Base-by-base conservation (phyloP, 2,113 vertebrate genomes). In the Clinocottus analis region DNA sequence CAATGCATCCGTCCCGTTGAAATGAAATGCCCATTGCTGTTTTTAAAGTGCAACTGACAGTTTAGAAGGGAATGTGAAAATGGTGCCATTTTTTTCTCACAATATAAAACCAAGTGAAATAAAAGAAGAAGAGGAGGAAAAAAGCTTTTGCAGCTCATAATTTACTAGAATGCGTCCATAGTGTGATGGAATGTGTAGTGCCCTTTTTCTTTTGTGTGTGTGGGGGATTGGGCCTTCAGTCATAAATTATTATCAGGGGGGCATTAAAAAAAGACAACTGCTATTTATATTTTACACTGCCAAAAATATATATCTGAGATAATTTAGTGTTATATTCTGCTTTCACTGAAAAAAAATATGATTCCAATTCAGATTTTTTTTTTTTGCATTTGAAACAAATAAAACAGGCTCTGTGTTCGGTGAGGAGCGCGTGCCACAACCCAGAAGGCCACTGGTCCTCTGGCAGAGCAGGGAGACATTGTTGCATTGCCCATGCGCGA, bases 21-120 rank as follows among this genome's bases (percentile, higher is more conserved):
- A 76, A 74, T 63, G n/a, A 85, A 80, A 76, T 75, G 53, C 65
- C 82, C 71, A 63, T 75, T 86, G 76, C 72, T 88, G 77, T 80
- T 81, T 84, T 85, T 93, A 93, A 93, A 93, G 91, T 93, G 91
- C 92, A 89, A 85, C 82, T 87, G 84, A 64, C 63, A 77, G 84
- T 82, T 84, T 41, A 37, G 21, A 72, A 3, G 65, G 71, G 58
- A 49, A 37, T 17, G 5, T 25, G 60, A 39, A 49, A 9, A 61
- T 12, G 16, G 10, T 56, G 64, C 12, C 9, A n/a, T 49, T 72
- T 80, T 58, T 65, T 56, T 12, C 8, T 12, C 33, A 76, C 69
- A 65, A 51, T 47, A 61, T n/a, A 60, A 72, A 73, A 69, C 0
- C 13, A 58, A 64, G 64, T 10, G 8, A 14, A 55, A 55, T 23